Percentiles rank a stretch among this genome's conserved stretches.
Conservation (phyloP, 35 echinoderm and acorn worm genomes). For the Strongylocentrotus purpuratus region DNA sequence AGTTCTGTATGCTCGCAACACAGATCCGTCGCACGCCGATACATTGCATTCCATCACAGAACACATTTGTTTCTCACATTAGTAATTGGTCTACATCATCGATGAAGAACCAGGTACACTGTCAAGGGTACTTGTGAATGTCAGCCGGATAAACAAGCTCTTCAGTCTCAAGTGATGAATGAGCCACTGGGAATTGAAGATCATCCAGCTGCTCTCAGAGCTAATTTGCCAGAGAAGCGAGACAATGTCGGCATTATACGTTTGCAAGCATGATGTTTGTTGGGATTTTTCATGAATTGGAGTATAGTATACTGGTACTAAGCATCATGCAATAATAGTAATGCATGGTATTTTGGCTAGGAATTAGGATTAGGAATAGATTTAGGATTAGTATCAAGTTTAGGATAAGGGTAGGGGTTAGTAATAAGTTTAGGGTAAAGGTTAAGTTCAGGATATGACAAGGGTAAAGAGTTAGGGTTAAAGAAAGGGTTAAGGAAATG, state of each 20-base stretch:
- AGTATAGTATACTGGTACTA: background rate
- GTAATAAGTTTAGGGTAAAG: too few species aligned
- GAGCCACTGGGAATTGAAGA: background rate
- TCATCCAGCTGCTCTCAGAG: background rate
- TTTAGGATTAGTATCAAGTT: background rate
- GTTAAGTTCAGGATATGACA: too few species aligned
- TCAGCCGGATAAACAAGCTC: background rate
- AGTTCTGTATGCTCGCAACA: background rate
- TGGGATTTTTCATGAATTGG: background rate
- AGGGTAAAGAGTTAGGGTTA: too few species aligned
- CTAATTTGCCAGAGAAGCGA: background rate
- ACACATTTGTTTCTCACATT: constrained; percentile 18
- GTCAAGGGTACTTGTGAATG: background rate
- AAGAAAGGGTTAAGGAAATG: too few species aligned
- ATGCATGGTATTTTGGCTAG: too few species aligned
- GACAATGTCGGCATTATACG: background rate
- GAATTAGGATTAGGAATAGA: background rate
- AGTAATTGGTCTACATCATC: background rate
- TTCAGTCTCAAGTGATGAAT: background rate
- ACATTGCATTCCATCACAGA: background rate
- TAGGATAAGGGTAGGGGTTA: too few species aligned
- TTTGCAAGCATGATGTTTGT: background rate
- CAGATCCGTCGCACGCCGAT: background rate
- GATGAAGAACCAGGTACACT: background rate
- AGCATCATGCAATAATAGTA: too few species aligned